Conservation (phyloP, 2,113 vertebrate genomes). For the Danionella cerebrum region DNA sequence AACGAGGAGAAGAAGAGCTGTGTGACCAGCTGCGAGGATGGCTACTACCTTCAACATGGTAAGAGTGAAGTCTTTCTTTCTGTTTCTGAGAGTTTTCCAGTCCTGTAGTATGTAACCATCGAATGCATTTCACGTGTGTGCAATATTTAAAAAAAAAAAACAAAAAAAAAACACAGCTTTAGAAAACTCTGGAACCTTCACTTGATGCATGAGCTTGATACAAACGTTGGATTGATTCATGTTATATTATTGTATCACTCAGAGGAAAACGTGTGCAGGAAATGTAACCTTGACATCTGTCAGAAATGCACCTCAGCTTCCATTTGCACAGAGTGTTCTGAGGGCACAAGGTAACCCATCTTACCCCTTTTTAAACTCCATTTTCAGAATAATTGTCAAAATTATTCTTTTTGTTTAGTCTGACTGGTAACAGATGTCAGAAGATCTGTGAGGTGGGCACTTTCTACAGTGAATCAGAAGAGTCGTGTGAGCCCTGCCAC, state of each 20-base stretch:
- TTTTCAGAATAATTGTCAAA: too few relatives aligned
- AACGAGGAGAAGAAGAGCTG: constrained; percentile 78
- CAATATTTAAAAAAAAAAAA: too few relatives aligned
- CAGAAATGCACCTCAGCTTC: constrained; percentile 77
- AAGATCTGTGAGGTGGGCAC: constrained; percentile 71
- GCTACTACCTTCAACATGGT: constrained; percentile 82
- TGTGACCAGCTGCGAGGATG: constrained; percentile 73
- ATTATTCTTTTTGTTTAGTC: constrained; percentile 63
- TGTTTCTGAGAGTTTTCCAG: neutral
- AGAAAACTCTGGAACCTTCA: too few relatives aligned
- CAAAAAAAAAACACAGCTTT: too few relatives aligned
- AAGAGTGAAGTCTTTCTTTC: constrained; percentile 43
- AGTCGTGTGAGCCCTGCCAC: constrained; percentile 79
- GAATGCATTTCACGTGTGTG: too few relatives aligned
- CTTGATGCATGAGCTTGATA: too few relatives aligned
- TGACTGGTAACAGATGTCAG: constrained; percentile 78
- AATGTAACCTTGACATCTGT: constrained; percentile 81
- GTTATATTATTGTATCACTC: constrained; percentile 43
- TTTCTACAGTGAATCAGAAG: constrained; percentile 67
- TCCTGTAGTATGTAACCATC: too few relatives aligned
- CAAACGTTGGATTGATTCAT: neutral
- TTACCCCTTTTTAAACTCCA: neutral
- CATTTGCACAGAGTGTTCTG: constrained; percentile 86
- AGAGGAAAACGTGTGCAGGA: constrained; percentile 82
- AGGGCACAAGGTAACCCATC: constrained; percentile 77